Percentiles rank a stretch among this genome's conserved stretches.
Conservation (phyloP, 2,113 vertebrate species). For the Chaenocephalus aceratus region DNA sequence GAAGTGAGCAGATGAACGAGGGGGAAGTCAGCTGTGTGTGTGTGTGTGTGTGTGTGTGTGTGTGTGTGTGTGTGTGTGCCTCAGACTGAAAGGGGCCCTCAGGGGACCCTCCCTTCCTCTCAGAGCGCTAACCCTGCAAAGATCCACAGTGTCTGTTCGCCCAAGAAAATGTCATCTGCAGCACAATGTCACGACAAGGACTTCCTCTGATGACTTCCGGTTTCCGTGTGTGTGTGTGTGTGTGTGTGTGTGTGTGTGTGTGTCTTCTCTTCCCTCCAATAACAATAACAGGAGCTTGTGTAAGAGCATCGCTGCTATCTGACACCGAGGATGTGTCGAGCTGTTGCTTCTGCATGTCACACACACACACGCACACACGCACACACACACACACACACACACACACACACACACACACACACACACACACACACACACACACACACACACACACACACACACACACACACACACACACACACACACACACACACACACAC, state of each 20-base stretch:
- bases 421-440: no score
- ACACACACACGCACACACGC: no score
- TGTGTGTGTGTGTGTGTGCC: conserved; percentile 46
- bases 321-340: background rate
- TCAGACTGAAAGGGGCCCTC: conserved; percentile 24
- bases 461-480: no score
- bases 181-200: conserved; percentile 45
- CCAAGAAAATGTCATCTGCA: conserved; percentile 33
- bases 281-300: conserved; percentile 64
- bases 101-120: no score
- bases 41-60: conserved; percentile 58
- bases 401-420: no score
- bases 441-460: no score
- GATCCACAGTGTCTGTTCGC: conserved; percentile 45
- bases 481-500: no score
- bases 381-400: no score
- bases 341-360: no score
- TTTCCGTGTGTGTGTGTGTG: conserved; percentile 16
- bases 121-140: no score
- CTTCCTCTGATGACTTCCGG: no score
- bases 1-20: background rate
- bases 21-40: conserved; percentile 13
- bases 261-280: conserved; percentile 55
- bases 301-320: background rate
- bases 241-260: background rate